Base-by-base conservation (phyloP, 2,888 invertebrate genomes). In the Troglohyphantes excavatus region DNA sequence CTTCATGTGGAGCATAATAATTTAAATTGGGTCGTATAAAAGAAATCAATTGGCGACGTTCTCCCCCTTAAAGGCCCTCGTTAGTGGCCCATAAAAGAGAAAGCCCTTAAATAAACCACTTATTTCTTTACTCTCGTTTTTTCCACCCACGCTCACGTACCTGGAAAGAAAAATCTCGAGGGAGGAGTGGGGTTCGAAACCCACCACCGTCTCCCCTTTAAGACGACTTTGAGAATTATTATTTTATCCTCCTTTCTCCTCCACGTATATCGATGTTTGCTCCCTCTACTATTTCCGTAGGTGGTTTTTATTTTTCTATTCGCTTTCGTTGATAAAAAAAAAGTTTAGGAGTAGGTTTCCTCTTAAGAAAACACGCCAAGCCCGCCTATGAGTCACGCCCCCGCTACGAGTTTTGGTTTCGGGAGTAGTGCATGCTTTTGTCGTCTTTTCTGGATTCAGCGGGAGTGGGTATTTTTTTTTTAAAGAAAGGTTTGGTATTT, bases 51-150 rank as follows among this genome's bases (percentile, higher is more conserved):
- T 39, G 39, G 2, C 39, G 0, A 39, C 1, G 0, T 3, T 39
- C 13, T 39, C 13, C 13, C 7, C 39, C 13, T 2, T 3, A 7
- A 5, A 9, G 23, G 78, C n/a, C 5, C 78, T 78, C 78, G 78
- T 78, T 78, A 81, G 70, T 26, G 26, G 53, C 21, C 67, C 67
- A 46, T 59, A 68, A 78, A 78, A 39, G n/a, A 33, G 67, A 81
- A 26, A 59, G 21, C 46, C 39, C 82, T 82, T 82, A 70, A 82
- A 70, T 53, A 82, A 82, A 82, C 78, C 21, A 67, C 67, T 67
- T 65, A 27, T 46, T 67, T 79, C 46, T 23, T 21, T 63, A 21
- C n/a, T n/a, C n/a, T n/a, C n/a, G n/a, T n/a, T n/a, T 23, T 9
- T n/a, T 53, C 26, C 46, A 26, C 21, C 33, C 33, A 53, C 53